Evolutionary conservation across 2,888 invertebrate genomes (phyloP).

Genomic region (Punctoribates punctum): DNA sequence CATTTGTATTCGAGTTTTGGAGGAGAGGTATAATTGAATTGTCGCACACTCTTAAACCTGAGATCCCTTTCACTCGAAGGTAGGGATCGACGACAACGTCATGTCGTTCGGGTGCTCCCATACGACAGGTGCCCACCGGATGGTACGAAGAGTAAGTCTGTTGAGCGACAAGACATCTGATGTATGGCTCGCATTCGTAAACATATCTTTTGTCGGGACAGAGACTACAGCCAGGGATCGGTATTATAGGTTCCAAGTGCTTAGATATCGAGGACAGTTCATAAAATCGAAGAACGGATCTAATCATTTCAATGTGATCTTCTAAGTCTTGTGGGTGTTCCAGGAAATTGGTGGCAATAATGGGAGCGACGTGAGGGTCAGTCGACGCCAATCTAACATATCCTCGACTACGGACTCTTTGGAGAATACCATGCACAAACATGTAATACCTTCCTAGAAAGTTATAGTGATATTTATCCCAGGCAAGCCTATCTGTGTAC

Average conservation of each 20-base stretch:
- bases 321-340: background rate
- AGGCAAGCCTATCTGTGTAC: background rate
- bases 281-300: background rate
- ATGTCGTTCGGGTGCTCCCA: background rate
- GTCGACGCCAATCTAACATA: background rate
- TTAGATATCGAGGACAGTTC: background rate
- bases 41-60: background rate
- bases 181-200: background rate
- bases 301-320: background rate
- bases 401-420: background rate
- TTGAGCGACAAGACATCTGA: background rate
- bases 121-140: background rate
- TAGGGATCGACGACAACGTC: background rate
- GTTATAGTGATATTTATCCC: background rate
- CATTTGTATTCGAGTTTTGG: background rate
- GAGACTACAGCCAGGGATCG: background rate
- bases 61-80: background rate
- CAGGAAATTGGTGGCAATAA: background rate
- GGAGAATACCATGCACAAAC: background rate
- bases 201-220: background rate
- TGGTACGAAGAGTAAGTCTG: background rate
- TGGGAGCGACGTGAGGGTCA: background rate
- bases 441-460: background rate
- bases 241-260: background rate
- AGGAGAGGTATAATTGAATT: background rate